A percentile compares a stretch with the other conserved stretches of the same genome.
phyloP scores from a whole-genome alignment of 2,113 vertebrate species.

The Progne subis region DNA sequence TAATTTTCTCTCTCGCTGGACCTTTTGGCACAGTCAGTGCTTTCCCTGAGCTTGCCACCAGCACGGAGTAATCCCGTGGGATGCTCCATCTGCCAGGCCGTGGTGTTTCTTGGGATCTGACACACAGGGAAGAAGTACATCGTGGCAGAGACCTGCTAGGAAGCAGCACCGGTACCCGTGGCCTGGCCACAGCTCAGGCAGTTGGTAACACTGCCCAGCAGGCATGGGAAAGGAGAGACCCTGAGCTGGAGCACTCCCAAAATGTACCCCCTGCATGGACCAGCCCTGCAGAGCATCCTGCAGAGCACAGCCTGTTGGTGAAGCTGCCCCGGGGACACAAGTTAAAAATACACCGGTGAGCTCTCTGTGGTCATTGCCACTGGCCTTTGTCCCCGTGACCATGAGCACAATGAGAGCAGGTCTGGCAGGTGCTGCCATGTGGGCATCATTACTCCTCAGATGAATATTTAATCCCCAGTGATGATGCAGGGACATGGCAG shows the following conservation, averaged over 20 bases:
- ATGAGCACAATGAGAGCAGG: not conserved
- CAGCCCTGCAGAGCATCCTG: not conserved
- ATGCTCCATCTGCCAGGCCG: not conserved
- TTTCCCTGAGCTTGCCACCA: not conserved
- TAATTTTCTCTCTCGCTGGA: not conserved
- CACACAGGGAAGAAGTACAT: not conserved
- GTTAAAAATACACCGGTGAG: not conserved
- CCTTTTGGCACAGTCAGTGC: not conserved
- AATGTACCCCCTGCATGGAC: not conserved
- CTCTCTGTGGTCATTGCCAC: not conserved
- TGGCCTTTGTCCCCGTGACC: not conserved
- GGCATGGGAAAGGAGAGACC: not conserved
- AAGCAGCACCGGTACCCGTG: accelerated
- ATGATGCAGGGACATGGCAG: not conserved
- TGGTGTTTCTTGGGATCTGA: not conserved
- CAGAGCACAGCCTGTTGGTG: not conserved
- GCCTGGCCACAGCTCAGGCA: not conserved
- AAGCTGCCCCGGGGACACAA: not conserved
- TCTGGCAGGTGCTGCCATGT: not conserved
- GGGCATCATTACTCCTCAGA: not conserved
- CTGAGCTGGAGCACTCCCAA: not conserved
- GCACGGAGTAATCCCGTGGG: accelerated
- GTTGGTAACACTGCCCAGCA: not conserved
- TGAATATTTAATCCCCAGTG: not conserved
- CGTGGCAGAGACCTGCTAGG: not conserved